Conservation (phyloP, 2,797 vertebrate genomes). For the Dicrostonyx torquatus region DNA sequence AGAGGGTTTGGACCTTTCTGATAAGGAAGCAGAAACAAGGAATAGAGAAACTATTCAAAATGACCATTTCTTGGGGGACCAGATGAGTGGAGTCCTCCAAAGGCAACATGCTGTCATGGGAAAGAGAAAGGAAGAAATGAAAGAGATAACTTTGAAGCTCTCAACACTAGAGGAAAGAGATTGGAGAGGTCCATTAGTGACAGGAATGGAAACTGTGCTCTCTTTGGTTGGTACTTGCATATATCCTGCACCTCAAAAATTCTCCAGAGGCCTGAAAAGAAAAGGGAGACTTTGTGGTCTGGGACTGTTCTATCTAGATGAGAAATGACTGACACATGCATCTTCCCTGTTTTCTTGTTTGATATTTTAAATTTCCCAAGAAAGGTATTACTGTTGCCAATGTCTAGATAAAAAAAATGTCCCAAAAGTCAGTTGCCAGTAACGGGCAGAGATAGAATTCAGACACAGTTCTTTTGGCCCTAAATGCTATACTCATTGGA, state of each 20-base stretch:
- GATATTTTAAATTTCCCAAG: background rate
- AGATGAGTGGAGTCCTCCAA: background rate
- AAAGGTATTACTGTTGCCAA: background rate
- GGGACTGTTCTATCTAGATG: background rate
- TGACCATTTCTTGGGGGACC: background rate
- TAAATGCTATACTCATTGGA: background rate
- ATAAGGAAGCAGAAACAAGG: background rate
- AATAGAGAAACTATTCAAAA: background rate
- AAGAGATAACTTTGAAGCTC: background rate
- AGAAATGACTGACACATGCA: background rate
- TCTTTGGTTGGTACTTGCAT: background rate
- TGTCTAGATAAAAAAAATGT: background rate
- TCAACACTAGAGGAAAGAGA: background rate
- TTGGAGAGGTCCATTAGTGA: rapidly evolving
- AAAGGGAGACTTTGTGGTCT: background rate
- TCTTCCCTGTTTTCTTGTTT: background rate
- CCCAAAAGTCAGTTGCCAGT: background rate
- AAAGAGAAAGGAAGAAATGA: too few relatives aligned
- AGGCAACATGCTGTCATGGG: background rate
- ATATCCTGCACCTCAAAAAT: background rate
- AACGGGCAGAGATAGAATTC: background rate
- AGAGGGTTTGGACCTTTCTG: background rate
- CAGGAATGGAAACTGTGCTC: background rate
- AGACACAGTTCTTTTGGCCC: background rate
- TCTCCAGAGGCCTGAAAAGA: background rate